Evolutionary conservation across 2,888 invertebrate genomes (phyloP), one percentile per base, ranked within the genome.

Genomic region (Cecidostiba fungosa): DNA sequence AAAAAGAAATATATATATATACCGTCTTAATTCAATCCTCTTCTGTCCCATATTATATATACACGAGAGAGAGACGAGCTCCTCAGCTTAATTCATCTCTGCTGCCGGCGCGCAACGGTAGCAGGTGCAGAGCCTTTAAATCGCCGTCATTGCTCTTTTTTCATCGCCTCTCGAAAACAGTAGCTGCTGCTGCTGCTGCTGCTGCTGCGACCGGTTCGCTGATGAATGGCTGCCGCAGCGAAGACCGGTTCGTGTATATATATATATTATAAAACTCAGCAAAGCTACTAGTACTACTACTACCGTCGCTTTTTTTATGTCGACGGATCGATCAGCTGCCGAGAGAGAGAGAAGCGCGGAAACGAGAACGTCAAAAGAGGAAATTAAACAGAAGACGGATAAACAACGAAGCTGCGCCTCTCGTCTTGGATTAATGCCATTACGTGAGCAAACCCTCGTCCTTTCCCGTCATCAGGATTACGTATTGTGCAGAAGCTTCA

Each of bases 321-420:
- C n/a, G 39, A 19, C 8, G 36, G 39, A 72, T 72, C 72, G 39
- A 72, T 72, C 72, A 36, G 72, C 72, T 36, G 36, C 72, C 8
- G n/a, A 39, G 39, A 10, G n/a, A 0, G 54, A 59, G 54, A 72
- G 36, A 36, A 36, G 78, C 77, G 66, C 87, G 92, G 92, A 92
- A 92, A 92, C 91, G 90, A 89, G 87, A 83, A 88, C 88, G 91
- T 91, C 92, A 90, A 89, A 90, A 89, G 89, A 90, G 92, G 92
- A 92, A 92, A 92, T 92, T 92, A 91, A 92, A 92, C 90, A 89
- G 90, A 91, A 91, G 91, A 91, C 89, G 91, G 91, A 92, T 92
- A 92, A 92, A 92, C 91, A 91, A 86, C 77, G 85, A 84, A 85
- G 19, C 19, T 50, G 12, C 39, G 19, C n/a, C 47, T 19, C 16